A percentile compares a stretch with the other conserved stretches of the same genome.
phyloP scores from a whole-genome alignment of 1,140 invertebrate genomes.

The Stegodyphus mimosarum region DNA sequence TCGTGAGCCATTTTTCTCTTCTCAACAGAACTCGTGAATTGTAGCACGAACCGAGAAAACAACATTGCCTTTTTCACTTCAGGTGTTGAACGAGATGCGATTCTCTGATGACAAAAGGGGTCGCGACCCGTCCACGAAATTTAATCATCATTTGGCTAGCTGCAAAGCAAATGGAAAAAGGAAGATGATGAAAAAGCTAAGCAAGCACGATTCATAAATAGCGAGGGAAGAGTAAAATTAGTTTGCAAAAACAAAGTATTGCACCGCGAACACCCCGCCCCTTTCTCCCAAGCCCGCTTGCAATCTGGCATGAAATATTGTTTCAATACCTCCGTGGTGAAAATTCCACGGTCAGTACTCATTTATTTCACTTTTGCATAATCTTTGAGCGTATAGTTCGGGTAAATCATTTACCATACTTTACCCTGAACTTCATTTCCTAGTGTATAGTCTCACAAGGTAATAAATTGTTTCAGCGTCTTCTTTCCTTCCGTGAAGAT shows the following conservation, averaged over 20 bases:
- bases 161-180: conserved; percentile 50
- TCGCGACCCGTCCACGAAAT: conserved; percentile 26
- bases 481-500: too few species aligned
- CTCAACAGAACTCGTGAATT: conserved; percentile 51
- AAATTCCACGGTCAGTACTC: not conserved
- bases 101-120: conserved; percentile 42
- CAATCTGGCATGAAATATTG: conserved; percentile 30
- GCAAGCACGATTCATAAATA: conserved; percentile 43
- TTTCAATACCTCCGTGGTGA: not conserved
- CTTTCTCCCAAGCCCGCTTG: not conserved
- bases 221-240: conserved; percentile 30
- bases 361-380: too few species aligned
- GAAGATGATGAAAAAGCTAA: not conserved
- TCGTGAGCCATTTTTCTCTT: conserved; percentile 52
- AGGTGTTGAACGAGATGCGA: conserved; percentile 33
- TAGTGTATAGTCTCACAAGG: too few species aligned
- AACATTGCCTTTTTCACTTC: conserved; percentile 39
- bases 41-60: conserved; percentile 40
- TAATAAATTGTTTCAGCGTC: too few species aligned
- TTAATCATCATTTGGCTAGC: conserved; percentile 47
- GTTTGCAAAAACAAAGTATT: conserved; percentile 56
- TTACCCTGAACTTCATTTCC: too few species aligned
- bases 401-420: too few species aligned
- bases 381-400: too few species aligned
- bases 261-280: not conserved